Percentiles rank a stretch among this genome's conserved stretches.
These are phyloP conservation scores for Etheostoma nigrum DNA, from an alignment of 2,797 vertebrate genomes.

Conservation along the genomic window DNA sequence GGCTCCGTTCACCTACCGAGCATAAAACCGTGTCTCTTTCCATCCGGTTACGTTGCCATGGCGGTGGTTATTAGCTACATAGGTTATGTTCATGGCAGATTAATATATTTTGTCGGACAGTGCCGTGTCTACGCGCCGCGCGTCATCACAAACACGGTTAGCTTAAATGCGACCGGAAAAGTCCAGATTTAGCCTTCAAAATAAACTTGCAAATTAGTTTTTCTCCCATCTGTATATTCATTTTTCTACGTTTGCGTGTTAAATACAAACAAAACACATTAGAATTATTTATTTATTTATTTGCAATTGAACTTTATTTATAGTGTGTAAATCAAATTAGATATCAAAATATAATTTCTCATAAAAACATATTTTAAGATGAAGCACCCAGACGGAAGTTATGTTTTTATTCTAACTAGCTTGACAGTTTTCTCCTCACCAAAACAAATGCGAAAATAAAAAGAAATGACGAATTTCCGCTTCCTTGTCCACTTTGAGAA, in stretches of 20 bases:
- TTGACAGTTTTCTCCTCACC: constrained; percentile 26
- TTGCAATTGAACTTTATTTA: too few relatives aligned
- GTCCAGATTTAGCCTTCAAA: constrained; percentile 24
- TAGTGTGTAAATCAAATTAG: rapidly evolving
- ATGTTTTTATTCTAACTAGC: rapidly evolving
- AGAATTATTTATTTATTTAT: rapidly evolving
- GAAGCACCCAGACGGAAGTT: constrained; percentile 10
- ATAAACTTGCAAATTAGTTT: constrained; percentile 7
- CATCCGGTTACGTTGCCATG: constrained; percentile 35
- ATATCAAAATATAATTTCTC: rapidly evolving
- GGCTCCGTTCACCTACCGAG: constrained; percentile 46
- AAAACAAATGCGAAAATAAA: constrained; percentile 71
- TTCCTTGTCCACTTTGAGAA: constrained; percentile 56
- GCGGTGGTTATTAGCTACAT: background rate
- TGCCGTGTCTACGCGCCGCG: constrained; percentile 43
- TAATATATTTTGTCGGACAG: constrained; percentile 55
- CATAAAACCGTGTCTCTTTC: constrained; percentile 29
- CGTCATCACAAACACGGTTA: constrained; percentile 6
- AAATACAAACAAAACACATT: background rate
- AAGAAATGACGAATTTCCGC: constrained; percentile 77
- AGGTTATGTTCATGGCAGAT: background rate
- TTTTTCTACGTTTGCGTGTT: background rate
- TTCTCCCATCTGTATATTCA: too few relatives aligned
- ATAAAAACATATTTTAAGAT: background rate
- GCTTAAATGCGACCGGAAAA: constrained; percentile 35